Percentiles rank a stretch among this genome's conserved stretches.
Conservation (phyloP, 2,888 invertebrate genomes). For the Griposia aprilina region DNA sequence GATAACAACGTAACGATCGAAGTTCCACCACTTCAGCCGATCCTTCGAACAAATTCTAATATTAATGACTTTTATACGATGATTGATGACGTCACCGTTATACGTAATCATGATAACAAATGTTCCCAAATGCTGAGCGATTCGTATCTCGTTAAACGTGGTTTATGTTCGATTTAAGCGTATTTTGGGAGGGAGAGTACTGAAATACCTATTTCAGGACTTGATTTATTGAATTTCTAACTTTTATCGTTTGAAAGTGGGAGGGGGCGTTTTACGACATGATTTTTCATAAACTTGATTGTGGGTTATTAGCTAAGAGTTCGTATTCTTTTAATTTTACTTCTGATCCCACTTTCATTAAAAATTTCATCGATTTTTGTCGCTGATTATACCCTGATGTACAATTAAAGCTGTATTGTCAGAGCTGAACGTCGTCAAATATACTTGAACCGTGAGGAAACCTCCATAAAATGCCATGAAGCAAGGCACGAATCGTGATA, state of each 20-base stretch:
- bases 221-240: constrained; percentile 35
- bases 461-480: too few species aligned
- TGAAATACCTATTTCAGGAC: constrained; percentile 8
- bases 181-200: constrained; percentile 16
- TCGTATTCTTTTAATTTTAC: too few species aligned
- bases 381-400: too few species aligned
- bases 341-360: too few species aligned
- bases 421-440: too few species aligned
- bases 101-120: constrained; percentile 63
- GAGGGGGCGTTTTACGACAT: not conserved
- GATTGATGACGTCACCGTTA: constrained; percentile 67
- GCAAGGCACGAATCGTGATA: too few species aligned
- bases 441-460: too few species aligned
- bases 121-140: constrained; percentile 56
- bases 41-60: constrained; percentile 63
- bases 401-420: too few species aligned
- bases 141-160: constrained; percentile 61
- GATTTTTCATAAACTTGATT: not conserved
- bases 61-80: constrained; percentile 67
- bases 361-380: too few species aligned
- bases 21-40: constrained; percentile 43
- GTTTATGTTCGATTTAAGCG: constrained; percentile 53
- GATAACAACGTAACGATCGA: constrained; percentile 50
- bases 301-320: not conserved
- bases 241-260: constrained; percentile 15